phyloP scores from a whole-genome alignment of 2,888 invertebrate species.

The Siphonodentalium dalli region DNA sequence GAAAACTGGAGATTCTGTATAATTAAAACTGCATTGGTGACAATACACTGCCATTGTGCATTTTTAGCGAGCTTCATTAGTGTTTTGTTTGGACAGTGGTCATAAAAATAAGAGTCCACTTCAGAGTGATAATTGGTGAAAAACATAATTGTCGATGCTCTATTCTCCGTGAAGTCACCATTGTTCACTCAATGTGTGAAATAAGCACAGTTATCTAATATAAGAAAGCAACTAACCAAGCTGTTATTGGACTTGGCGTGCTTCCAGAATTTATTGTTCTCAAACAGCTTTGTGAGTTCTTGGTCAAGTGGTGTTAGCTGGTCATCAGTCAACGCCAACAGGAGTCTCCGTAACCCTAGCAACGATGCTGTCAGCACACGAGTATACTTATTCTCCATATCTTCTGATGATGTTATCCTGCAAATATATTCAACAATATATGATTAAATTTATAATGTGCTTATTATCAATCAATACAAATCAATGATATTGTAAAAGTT shows the following conservation, averaged over 20 bases:
- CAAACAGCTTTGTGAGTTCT: constrained; percentile 70
- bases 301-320: constrained; percentile 46
- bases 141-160: too few relatives aligned
- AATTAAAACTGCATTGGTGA: too few relatives aligned
- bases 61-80: too few relatives aligned
- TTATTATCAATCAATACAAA: neutral
- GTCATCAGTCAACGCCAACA: constrained; percentile 69
- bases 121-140: too few relatives aligned
- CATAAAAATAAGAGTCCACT: too few relatives aligned
- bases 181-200: too few relatives aligned
- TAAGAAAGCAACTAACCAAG: constrained; percentile 31
- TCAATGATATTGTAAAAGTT: too few relatives aligned
- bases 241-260: constrained; percentile 45
- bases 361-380: constrained; percentile 74
- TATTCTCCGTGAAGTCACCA: too few relatives aligned
- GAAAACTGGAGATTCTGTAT: too few relatives aligned
- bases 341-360: constrained; percentile 73
- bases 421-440: constrained; percentile 23
- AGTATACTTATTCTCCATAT: constrained; percentile 76
- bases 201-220: too few relatives aligned
- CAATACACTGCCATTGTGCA: too few relatives aligned
- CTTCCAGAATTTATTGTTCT: constrained; percentile 77
- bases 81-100: too few relatives aligned
- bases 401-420: constrained; percentile 72
- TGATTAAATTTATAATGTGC: neutral